Percentiles rank a stretch among this genome's conserved stretches.
Conservation (phyloP, 2,888 invertebrate genomes). For the Timema podura region DNA sequence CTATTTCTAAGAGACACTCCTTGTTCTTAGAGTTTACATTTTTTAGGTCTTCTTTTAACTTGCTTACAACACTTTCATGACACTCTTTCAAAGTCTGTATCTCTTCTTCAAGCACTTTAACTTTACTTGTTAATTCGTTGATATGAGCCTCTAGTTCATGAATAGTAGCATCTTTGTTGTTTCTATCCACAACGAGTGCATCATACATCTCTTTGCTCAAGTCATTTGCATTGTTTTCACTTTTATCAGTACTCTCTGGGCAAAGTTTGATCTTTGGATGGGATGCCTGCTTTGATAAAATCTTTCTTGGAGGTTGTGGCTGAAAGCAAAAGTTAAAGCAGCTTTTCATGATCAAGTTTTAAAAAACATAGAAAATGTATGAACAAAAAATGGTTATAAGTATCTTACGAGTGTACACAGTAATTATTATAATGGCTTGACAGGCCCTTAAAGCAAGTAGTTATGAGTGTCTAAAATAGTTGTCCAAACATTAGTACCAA, state of each 20-base stretch:
- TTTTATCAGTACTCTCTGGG: neutral
- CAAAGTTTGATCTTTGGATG: slow-evolving; percentile 14
- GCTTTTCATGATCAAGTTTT: too few relatives aligned
- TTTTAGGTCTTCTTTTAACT: neutral
- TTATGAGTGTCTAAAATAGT: too few relatives aligned
- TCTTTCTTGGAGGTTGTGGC: slow-evolving; percentile 18
- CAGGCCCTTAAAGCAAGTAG: too few relatives aligned
- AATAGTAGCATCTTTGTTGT: slow-evolving; percentile 21
- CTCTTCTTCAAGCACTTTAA: slow-evolving; percentile 15
- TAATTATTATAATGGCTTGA: too few relatives aligned
- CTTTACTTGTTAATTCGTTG: slow-evolving; percentile 4
- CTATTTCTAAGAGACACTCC: neutral
- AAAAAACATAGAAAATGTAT: too few relatives aligned
- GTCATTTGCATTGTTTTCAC: neutral
- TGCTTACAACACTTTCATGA: neutral
- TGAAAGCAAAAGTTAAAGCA: neutral
- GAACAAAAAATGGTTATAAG: too few relatives aligned
- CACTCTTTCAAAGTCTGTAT: slow-evolving; percentile 3
- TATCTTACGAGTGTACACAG: too few relatives aligned
- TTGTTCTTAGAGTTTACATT: slow-evolving; percentile 8
- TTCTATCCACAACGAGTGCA: slow-evolving; percentile 13
- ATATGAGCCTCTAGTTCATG: slow-evolving; percentile 18
- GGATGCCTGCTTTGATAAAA: neutral
- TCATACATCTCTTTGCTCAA: slow-evolving; percentile 13
- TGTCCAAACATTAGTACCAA: too few relatives aligned